Evolutionary conservation across 2,888 invertebrate genomes (phyloP).

Genomic region (Thereva nobilitata): DNA sequence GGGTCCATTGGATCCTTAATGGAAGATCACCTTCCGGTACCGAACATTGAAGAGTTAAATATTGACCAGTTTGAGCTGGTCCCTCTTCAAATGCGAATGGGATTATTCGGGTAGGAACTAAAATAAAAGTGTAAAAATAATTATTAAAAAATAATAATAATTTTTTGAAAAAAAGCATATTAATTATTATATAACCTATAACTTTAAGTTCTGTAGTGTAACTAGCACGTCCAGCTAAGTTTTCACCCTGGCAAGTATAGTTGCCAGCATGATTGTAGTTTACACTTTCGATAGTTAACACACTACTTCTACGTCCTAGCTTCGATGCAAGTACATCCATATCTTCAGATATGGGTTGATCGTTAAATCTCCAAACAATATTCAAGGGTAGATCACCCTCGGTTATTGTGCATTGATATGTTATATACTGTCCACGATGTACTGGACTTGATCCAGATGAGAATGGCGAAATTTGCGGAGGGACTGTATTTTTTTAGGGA

Average conservation of each 20-base stretch:
- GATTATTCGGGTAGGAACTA: conserved; percentile 80
- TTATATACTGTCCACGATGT: conserved; percentile 65
- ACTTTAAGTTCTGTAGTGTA: conserved; percentile 72
- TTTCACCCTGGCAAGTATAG: conserved; percentile 75
- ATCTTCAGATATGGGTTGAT: conserved; percentile 53
- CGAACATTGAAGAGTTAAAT: conserved; percentile 66
- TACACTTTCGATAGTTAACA: conserved; percentile 72
- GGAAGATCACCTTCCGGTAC: conserved; percentile 79
- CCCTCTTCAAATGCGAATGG: conserved; percentile 79
- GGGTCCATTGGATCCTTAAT: conserved; percentile 71
- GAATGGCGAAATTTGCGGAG: conserved; percentile 61
- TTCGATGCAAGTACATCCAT: conserved; percentile 62
- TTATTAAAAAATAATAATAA: conserved; percentile 26
- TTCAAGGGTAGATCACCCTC: conserved; percentile 70
- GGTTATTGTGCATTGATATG: conserved; percentile 65
- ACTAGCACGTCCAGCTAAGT: conserved; percentile 71
- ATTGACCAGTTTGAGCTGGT: conserved; percentile 77
- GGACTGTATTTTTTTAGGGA: conserved; percentile 43
- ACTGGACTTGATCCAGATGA: conserved; percentile 65
- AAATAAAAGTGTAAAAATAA: conserved; percentile 53
- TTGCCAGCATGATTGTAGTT: conserved; percentile 72
- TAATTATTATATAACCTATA: conserved; percentile 62
- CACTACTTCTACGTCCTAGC: conserved; percentile 68
- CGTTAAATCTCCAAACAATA: conserved; percentile 65
- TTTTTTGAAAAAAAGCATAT: conserved; percentile 32